Percentiles rank a stretch among this genome's conserved stretches.
phyloP scores from a whole-genome alignment of 2,888 invertebrate species.

The Synanthedon myopaeformis region DNA sequence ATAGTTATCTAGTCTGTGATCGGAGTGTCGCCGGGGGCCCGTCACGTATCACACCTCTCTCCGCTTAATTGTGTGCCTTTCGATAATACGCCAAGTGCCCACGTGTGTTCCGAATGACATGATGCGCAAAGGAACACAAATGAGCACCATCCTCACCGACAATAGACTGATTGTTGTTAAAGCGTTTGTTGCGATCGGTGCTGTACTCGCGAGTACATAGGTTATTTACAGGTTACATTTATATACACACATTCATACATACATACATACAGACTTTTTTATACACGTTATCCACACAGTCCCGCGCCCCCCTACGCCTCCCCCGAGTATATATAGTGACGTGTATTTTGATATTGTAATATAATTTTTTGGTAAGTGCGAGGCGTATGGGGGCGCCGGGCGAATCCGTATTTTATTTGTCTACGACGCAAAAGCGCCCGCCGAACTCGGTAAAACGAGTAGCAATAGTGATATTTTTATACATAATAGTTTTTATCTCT shows the following conservation, averaged over 20 bases:
- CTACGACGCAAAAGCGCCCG: conserved; percentile 29
- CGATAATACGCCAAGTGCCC: conserved; percentile 55
- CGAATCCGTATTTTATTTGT: conserved; percentile 46
- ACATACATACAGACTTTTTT: conserved; percentile 12
- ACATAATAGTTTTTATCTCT: conserved; percentile 65
- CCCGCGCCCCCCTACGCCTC: conserved; percentile 34
- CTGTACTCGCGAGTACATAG: conserved; percentile 60
- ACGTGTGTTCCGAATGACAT: conserved; percentile 14
- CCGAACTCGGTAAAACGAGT: conserved; percentile 26
- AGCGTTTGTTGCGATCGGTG: conserved; percentile 69
- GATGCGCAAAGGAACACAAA: conserved; percentile 23
- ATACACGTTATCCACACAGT: conserved; percentile 50
- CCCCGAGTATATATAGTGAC: conserved; percentile 19
- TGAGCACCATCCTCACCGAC: conserved; percentile 63
- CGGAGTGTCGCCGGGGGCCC: conserved; percentile 68
- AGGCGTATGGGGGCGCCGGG: conserved; percentile 34
- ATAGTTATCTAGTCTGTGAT: conserved; percentile 69
- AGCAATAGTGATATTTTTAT: conserved; percentile 68
- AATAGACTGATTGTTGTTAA: conserved; percentile 69
- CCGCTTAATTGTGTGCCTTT: conserved; percentile 68
- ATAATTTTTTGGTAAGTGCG: conserved; percentile 48
- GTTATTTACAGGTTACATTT: conserved; percentile 68
- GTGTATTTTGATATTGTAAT: conserved; percentile 60
- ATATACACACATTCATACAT: conserved; percentile 27
- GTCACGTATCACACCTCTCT: conserved; percentile 61